Evolutionary conservation across 2,113 vertebrate genomes (phyloP), one percentile per base, ranked within the genome.

Genomic region (Onychorhynchus coronatus): DNA sequence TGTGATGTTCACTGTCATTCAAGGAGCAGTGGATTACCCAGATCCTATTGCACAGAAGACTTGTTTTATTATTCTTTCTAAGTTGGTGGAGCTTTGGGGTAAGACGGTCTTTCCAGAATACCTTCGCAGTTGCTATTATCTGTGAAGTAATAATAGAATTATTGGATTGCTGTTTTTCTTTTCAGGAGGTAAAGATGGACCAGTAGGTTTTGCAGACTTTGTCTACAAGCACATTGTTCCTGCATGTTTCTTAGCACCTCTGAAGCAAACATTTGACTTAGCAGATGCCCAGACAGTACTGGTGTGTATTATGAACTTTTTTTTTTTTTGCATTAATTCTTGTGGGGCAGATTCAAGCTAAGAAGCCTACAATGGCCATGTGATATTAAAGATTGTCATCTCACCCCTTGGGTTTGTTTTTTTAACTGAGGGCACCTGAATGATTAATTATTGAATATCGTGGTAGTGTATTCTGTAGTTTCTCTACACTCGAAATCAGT

Each of bases 201-300:
- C 99, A 96, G 98, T 99, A 81, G 99, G 99, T 61, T 99, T 99
- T 97, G 98, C 99, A 30, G 99, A 99, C 97, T 99, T 99, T 96
- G 98, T 99, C 97, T 99, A 99, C 97, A 99, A 99, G 94, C 98
- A 99, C 97, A 99, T 99, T 62, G 98, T 99, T 44, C 99, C 99
- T 5, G 99, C 99, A 0, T 99, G 99, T 96, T 99, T 99, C 97
- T 96, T 99, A 91, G 99, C 99, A 73, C 99, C 99, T 88, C 98
- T 99, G 83, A 99, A 99, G 86, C 99, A 99, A 49, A 99, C 99
- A 1, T 99, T 99, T 97, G 99, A 99, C 97, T 98, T 99, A 67
- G 98, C 99, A 13, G 99, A 99, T 91, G 99, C 99, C 58, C 99
- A 99, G 95, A 99, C 99, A 14, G 98, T 99, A 39, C 97, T 99